Percentiles rank a stretch among this genome's conserved stretches.
Conservation (phyloP, 2,113 vertebrate species). For the Toxotes chatareus region DNA sequence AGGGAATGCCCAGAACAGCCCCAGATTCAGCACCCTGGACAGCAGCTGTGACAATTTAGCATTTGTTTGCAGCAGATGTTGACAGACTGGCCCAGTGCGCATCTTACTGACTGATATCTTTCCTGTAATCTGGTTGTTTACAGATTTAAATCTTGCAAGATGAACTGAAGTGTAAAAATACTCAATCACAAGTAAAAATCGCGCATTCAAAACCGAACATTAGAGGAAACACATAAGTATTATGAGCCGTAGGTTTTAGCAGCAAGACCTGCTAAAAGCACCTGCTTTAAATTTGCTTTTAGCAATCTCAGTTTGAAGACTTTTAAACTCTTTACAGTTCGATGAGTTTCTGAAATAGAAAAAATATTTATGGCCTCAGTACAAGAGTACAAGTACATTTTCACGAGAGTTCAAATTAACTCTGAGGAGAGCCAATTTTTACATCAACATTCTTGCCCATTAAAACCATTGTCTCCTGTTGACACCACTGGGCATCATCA, state of each 20-base stretch:
- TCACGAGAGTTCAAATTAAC: not conserved
- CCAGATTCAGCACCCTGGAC: constrained; percentile 51
- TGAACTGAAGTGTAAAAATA: too few species aligned
- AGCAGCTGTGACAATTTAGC: constrained; percentile 5
- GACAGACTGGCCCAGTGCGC: not conserved
- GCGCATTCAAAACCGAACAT: too few species aligned
- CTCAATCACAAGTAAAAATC: too few species aligned
- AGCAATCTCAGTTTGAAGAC: too few species aligned
- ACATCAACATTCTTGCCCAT: not conserved
- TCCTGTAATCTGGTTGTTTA: not conserved
- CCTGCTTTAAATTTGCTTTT: not conserved
- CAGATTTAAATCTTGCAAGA: too few species aligned
- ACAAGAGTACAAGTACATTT: not conserved
- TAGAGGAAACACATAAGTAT: too few species aligned
- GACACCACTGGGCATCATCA: not conserved
- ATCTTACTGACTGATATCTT: not conserved
- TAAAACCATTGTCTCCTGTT: not conserved
- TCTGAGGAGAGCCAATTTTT: not conserved
- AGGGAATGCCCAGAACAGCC: not conserved
- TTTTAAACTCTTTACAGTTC: not conserved
- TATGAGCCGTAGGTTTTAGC: not conserved
- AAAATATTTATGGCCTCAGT: not conserved
- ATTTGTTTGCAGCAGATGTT: not conserved
- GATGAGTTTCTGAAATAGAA: not conserved
- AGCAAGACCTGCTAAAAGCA: not conserved